Evolutionary conservation across 2,888 invertebrate species (phyloP).

Genomic region (Sesia apiformis): DNA sequence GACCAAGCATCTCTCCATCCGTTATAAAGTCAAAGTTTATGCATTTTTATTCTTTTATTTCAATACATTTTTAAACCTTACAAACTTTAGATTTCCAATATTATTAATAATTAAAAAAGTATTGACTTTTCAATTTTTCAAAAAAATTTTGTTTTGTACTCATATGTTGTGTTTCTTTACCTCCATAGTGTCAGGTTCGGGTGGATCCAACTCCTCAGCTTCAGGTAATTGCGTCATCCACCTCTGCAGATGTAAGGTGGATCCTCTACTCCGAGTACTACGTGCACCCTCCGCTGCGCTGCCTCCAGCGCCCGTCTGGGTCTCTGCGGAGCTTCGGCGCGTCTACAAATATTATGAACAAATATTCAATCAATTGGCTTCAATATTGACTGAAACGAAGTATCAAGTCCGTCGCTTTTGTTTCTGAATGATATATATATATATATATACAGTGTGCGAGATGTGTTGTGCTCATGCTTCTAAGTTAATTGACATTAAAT

Average conservation of each 20-base stretch:
- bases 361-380: not conserved
- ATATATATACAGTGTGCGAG: too few species aligned
- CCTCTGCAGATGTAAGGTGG: slow-evolving; percentile 82
- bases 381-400: too few species aligned
- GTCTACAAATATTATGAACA: slow-evolving; percentile 29
- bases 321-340: slow-evolving; percentile 62
- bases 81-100: too few species aligned
- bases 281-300: slow-evolving; percentile 52
- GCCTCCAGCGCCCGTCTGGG: slow-evolving; percentile 55
- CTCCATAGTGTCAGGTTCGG: slow-evolving; percentile 72
- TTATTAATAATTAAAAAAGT: not conserved
- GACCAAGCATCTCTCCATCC: too few species aligned
- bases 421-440: too few species aligned
- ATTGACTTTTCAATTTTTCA: not conserved
- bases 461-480: too few species aligned
- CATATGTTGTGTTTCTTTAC: slow-evolving; percentile 19
- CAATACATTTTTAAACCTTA: too few species aligned
- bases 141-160: not conserved
- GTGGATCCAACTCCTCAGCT: slow-evolving; percentile 66
- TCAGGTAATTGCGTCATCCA: slow-evolving; percentile 88
- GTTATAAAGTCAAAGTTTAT: too few species aligned
- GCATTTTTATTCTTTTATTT: too few species aligned
- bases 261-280: slow-evolving; percentile 78
- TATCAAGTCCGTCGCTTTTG: too few species aligned
- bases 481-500: not conserved